Conservation (phyloP, 2,888 invertebrate genomes). For the Rapana venosa region DNA sequence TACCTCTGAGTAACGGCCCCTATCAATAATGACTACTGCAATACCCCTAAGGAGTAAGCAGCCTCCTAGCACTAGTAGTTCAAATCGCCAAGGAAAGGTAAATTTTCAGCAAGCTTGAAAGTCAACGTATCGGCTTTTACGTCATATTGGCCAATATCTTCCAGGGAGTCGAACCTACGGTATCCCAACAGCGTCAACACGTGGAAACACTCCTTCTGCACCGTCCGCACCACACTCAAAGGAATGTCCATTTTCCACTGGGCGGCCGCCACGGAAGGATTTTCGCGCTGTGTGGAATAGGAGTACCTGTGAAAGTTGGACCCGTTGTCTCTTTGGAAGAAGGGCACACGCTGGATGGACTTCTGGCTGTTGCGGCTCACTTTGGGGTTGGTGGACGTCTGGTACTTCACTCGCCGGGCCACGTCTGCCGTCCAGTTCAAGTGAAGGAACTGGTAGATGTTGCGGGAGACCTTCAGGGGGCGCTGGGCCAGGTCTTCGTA, state of each 20-base stretch:
- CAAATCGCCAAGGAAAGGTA: background rate
- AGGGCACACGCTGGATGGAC: background rate
- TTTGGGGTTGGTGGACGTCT: background rate
- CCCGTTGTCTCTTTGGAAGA: background rate
- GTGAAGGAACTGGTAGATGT: constrained; percentile 33
- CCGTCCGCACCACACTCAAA: background rate
- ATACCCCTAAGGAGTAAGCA: too few relatives aligned
- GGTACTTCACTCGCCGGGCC: background rate
- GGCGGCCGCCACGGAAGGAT: background rate
- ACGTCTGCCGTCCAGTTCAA: background rate
- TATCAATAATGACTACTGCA: too few relatives aligned
- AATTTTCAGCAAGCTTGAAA: background rate
- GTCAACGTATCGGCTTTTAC: background rate
- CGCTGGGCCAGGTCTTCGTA: constrained; percentile 28
- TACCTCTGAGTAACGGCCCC: too few relatives aligned
- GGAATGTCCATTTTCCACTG: background rate
- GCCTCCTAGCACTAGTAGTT: background rate
- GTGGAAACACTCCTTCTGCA: background rate
- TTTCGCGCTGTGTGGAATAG: background rate
- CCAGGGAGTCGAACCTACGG: background rate
- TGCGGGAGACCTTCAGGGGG: background rate
- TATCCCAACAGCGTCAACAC: constrained; percentile 25
- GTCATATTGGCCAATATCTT: background rate
- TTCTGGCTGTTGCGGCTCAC: background rate
- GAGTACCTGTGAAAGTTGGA: background rate